phyloP scores from a whole-genome alignment of 2,113 vertebrate species.

The Ondatra zibethicus region DNA sequence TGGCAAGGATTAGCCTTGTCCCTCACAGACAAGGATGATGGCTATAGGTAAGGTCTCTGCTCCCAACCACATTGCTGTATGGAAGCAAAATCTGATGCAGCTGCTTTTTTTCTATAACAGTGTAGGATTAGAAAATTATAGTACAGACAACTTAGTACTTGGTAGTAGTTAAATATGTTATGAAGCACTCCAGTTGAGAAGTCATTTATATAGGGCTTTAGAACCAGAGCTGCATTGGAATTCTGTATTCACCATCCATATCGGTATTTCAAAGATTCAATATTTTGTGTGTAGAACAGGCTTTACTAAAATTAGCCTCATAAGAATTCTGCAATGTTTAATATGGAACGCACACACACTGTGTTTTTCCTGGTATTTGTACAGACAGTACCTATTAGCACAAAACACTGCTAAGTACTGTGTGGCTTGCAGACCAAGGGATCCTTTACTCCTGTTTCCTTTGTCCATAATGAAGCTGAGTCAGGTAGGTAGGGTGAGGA shows the following conservation, averaged over 20 bases:
- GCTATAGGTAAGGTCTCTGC: not conserved
- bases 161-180: not conserved
- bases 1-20: not conserved
- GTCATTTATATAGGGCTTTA: not conserved
- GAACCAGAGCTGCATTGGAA: slow-evolving; percentile 12
- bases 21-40: not conserved
- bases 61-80: not conserved
- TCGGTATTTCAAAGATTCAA: not conserved
- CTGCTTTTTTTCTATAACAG: slow-evolving; percentile 14
- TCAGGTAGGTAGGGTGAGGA: not conserved
- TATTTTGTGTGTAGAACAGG: not conserved
- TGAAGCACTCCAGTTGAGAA: not conserved
- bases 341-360: not conserved
- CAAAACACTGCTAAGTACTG: not conserved
- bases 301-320: not conserved
- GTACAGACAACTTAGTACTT: not conserved
- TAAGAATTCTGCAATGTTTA: not conserved
- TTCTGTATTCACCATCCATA: not conserved
- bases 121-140: not conserved
- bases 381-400: not conserved
- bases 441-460: not conserved
- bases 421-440: not conserved
- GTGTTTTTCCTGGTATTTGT: not conserved
- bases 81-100: not conserved
- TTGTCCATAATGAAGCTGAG: not conserved